Conservation (phyloP, 1,140 invertebrate genomes). For the Trinorchestia longiramus region DNA sequence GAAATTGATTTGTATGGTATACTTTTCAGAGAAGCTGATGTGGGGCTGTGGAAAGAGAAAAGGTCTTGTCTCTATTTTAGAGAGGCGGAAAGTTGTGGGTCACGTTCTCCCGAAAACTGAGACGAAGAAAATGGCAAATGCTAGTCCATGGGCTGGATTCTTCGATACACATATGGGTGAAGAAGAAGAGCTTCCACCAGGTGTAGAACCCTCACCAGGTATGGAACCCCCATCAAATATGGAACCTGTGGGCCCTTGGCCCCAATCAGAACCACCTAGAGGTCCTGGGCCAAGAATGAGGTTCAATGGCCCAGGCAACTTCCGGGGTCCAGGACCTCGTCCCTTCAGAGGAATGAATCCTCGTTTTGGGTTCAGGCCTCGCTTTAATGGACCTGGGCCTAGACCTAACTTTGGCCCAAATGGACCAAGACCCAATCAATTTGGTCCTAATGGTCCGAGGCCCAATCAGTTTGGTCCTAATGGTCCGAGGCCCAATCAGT, state of each 20-base stretch:
- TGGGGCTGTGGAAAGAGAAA: slow-evolving; percentile 10
- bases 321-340: background rate
- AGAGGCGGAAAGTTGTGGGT: slow-evolving; percentile 9
- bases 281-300: slow-evolving; percentile 18
- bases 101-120: background rate
- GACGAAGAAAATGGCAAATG: background rate
- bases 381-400: background rate
- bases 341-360: background rate
- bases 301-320: slow-evolving; percentile 1
- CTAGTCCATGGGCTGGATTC: background rate
- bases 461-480: background rate
- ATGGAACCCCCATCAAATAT: background rate
- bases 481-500: background rate
- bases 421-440: background rate
- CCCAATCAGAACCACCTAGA: background rate
- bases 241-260: background rate
- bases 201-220: background rate
- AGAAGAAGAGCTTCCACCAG: background rate
- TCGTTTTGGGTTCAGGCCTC: background rate
- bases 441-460: background rate
- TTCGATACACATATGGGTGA: background rate
- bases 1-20: background rate
- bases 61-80: background rate
- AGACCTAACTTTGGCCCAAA: background rate
- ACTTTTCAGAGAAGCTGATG: slow-evolving; percentile 10